Evolutionary conservation across 2,113 vertebrate species (phyloP).

Genomic region (Poeciliopsis occidentalis): DNA sequence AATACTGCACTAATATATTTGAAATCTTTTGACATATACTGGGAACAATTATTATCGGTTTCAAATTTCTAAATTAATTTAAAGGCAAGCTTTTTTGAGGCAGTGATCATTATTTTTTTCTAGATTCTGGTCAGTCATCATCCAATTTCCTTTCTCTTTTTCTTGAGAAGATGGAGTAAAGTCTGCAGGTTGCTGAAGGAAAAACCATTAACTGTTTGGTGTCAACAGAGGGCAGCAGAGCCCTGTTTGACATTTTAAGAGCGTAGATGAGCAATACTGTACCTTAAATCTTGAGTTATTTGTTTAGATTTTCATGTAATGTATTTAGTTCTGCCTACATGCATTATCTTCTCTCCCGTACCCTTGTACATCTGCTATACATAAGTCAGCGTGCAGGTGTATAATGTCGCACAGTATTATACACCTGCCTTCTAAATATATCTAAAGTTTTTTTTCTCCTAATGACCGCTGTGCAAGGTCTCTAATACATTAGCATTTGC

Average conservation of each 20-base stretch:
- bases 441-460: constrained; percentile 17
- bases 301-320: not conserved
- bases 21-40: not conserved
- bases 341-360: not conserved
- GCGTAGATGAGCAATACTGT: not conserved
- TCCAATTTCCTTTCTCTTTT: not conserved
- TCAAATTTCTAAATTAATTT: not conserved
- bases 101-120: not conserved
- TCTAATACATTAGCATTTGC: constrained; percentile 34
- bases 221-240: constrained; percentile 61
- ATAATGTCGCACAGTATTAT: not conserved
- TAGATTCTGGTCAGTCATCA: not conserved
- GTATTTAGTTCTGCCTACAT: not conserved
- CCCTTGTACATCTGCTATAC: not conserved
- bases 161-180: not conserved
- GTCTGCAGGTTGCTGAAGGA: not conserved
- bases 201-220: not conserved
- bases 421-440: not conserved
- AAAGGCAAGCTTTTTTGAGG: not conserved
- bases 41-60: not conserved
- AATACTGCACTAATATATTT: constrained; percentile 2
- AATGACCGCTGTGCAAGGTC: constrained; percentile 48
- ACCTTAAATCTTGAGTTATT: not conserved
- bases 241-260: not conserved
- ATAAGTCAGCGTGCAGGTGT: constrained; percentile 6